Evolutionary conservation across 1,140 invertebrate species (phyloP), one percentile per base, ranked within the genome.

Genomic region (Hycleus phaleratus): DNA sequence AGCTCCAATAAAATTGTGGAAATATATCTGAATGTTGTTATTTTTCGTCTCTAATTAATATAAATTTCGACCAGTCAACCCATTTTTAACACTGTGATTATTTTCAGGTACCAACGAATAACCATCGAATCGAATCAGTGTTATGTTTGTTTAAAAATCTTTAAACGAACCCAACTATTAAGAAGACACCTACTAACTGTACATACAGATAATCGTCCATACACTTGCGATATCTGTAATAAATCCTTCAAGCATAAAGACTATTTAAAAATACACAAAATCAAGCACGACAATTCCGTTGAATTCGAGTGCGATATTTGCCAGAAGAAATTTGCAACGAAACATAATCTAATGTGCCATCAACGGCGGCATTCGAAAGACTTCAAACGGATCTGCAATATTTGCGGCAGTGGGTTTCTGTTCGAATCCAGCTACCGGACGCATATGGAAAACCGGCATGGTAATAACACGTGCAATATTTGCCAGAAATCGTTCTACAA

Each of bases 401-500:
- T 79, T 2, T 85, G 84, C 66, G 79, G 78, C 0, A 77, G 78
- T 52, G 55, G 59, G 18, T 65, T 65, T 44, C 55, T 62, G 9
- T 42, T 4, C 11, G 11, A n/a, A 10, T n/a, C 11, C 40, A n/a
- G 11, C 4, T 42, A 42, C 1, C 9, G 11, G 3, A n/a, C 9
- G 10, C 11, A 42, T 42, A 42, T 42, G 11, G 40, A n/a, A 4
- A 11, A 42, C 32, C 58, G 60, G 60, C 38, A 57, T 56, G 4
- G 61, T 59, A 58, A 38, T 63, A 24, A 57, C 56, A 10, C 60
- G 58, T 87, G 85, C 72, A 82, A 85, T 64, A 82, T 88, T 32
- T 91, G 90, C 72, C 83, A 83, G 10, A 92, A 94, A 75, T 82
- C 85, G 52, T 82, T 95, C 40, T 82, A 82, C 24, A 82, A 79